Evolutionary conservation across 2,113 vertebrate species (phyloP).

Genomic region (Macroglossus sobrinus): DNA sequence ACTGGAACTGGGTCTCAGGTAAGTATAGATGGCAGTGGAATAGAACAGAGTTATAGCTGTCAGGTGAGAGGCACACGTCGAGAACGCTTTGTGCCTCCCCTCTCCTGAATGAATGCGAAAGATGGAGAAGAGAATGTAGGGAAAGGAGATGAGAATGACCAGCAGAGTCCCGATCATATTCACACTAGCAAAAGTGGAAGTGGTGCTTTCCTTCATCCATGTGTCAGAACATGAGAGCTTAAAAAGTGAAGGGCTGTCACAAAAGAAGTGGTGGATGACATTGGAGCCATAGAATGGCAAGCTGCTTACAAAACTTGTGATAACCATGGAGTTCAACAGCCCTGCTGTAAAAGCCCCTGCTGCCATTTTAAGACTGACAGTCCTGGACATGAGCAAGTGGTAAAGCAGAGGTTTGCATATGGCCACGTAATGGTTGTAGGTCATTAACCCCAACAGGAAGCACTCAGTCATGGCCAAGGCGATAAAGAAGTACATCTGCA

Average conservation of each 20-base stretch:
- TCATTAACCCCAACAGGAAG: conserved; percentile 69
- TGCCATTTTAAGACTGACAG: conserved; percentile 20
- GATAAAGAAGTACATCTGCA: conserved; percentile 57
- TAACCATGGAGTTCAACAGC: conserved; percentile 37
- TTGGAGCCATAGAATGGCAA: conserved; percentile 57
- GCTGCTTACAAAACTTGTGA: conserved; percentile 11
- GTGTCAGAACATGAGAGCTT: conserved; percentile 55
- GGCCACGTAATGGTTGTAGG: conserved; percentile 59
- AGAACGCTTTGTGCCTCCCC: conserved; percentile 47
- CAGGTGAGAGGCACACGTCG: conserved; percentile 39
- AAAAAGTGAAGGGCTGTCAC: conserved; percentile 51
- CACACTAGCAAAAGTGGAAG: conserved; percentile 42
- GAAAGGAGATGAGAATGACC: conserved; percentile 48
- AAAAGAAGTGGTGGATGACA: conserved; percentile 68
- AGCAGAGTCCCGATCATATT: background rate
- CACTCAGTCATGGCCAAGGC: conserved; percentile 28
- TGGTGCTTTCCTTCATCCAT: too few relatives aligned
- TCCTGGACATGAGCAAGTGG: conserved; percentile 46
- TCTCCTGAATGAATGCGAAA: background rate
- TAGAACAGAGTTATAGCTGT: conserved; percentile 6
- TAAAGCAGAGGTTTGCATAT: conserved; percentile 66
- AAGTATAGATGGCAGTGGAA: conserved; percentile 6
- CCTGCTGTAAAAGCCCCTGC: conserved; percentile 36
- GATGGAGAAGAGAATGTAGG: conserved; percentile 36
- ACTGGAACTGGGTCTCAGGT: conserved; percentile 54